Conservation (phyloP, 2,797 vertebrate species). For the Cryptoblepharus egeriae region DNA sequence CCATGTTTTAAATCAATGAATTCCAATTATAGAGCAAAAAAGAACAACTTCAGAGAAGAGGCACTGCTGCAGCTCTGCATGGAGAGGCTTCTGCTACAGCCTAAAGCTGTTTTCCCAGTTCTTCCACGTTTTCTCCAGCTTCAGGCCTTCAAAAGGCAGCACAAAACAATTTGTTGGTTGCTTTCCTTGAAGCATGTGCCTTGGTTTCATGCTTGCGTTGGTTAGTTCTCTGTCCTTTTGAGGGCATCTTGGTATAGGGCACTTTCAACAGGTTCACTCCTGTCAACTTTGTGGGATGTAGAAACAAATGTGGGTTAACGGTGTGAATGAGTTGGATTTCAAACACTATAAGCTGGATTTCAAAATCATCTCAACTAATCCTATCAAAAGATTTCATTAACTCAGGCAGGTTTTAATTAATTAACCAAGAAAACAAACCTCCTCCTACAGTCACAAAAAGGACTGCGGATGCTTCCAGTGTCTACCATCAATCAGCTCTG, state of each 20-base stretch:
- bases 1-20: background rate
- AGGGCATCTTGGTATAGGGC: background rate
- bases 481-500: background rate
- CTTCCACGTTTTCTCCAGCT: too few species aligned
- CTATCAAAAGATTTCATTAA: background rate
- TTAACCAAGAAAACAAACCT: background rate
- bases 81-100: too few species aligned
- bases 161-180: too few species aligned
- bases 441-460: background rate
- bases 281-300: background rate
- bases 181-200: too few species aligned
- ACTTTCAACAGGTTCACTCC: background rate
- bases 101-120: too few species aligned
- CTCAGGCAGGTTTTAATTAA: background rate
- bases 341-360: background rate
- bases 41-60: background rate
- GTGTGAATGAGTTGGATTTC: background rate
- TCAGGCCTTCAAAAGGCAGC: too few species aligned
- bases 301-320: background rate
- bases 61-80: too few species aligned
- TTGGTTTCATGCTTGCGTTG: background rate
- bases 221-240: background rate
- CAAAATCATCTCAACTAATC: too few species aligned
- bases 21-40: background rate
- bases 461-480: background rate